Evolutionary conservation across 2,113 vertebrate genomes (phyloP).

Genomic region (Narcine bancroftii): DNA sequence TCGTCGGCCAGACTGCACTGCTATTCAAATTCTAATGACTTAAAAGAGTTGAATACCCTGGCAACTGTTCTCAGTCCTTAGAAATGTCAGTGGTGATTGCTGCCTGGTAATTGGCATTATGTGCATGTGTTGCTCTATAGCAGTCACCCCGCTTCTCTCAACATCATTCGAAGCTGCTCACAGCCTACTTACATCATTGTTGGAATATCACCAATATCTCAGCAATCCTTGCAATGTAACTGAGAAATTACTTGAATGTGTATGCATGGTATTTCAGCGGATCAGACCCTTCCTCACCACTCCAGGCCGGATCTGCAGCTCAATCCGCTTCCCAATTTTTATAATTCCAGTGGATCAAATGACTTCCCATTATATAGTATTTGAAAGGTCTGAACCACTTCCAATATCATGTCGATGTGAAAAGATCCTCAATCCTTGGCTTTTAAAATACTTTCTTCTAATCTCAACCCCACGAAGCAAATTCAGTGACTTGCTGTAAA

Average conservation of each 20-base stretch:
- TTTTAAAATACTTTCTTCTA: background rate
- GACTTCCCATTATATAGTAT: constrained; percentile 27
- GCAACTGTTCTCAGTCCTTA: background rate
- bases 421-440: background rate
- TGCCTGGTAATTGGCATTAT: background rate
- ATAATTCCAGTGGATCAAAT: constrained; percentile 15
- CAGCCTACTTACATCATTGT: background rate
- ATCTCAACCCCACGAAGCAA: background rate
- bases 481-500: background rate
- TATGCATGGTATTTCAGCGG: background rate
- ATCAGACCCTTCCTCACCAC: background rate
- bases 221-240: background rate
- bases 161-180: constrained; percentile 20
- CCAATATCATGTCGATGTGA: background rate
- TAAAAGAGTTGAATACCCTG: background rate
- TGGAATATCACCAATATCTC: constrained; percentile 3
- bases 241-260: background rate
- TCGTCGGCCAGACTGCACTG: background rate
- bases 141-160: background rate
- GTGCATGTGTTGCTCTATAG: background rate
- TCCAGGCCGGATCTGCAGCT: background rate
- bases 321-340: constrained; percentile 10
- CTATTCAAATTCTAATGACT: constrained; percentile 10
- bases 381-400: background rate
- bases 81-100: background rate